These are phyloP conservation scores for Amphiprion percula DNA, from an alignment of 2,113 vertebrate genomes.

Conservation along the genomic window DNA sequence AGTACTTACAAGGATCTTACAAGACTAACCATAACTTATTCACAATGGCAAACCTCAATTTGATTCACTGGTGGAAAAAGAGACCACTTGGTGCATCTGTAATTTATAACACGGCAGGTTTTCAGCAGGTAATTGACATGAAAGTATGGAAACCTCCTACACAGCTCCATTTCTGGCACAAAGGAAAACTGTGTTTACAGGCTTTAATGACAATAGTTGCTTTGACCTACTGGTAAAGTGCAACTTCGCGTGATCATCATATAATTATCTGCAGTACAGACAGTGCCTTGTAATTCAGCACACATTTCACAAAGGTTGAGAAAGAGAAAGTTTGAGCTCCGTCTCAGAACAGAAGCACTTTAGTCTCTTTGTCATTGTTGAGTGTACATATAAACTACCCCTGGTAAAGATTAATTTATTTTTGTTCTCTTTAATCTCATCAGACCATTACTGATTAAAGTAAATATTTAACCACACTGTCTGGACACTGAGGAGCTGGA, in stretches of 20 bases:
- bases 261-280: constrained; percentile 8
- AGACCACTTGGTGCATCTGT: constrained; percentile 1
- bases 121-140: constrained; percentile 13
- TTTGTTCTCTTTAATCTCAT: constrained; percentile 7
- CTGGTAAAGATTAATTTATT: constrained; percentile 14
- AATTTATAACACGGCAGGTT: constrained; percentile 5
- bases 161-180: neutral
- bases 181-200: constrained; percentile 31
- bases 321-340: neutral
- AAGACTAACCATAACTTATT: constrained; percentile 17
- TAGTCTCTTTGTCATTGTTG: constrained; percentile 4
- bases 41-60: constrained; percentile 13
- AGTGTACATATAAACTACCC: constrained; percentile 19
- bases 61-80: constrained; percentile 22
- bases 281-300: constrained; percentile 10
- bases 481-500: neutral
- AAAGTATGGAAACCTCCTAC: constrained; percentile 19
- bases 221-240: constrained; percentile 37
- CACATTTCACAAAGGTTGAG: neutral
- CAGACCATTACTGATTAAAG: constrained; percentile 18
- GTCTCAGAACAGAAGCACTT: constrained; percentile 15
- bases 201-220: constrained; percentile 17
- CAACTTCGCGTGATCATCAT: constrained; percentile 15
- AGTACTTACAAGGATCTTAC: constrained; percentile 16
- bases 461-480: constrained; percentile 45